Conservation (phyloP, 2,888 invertebrate species). For the Drosophila nr. medialis region DNA sequence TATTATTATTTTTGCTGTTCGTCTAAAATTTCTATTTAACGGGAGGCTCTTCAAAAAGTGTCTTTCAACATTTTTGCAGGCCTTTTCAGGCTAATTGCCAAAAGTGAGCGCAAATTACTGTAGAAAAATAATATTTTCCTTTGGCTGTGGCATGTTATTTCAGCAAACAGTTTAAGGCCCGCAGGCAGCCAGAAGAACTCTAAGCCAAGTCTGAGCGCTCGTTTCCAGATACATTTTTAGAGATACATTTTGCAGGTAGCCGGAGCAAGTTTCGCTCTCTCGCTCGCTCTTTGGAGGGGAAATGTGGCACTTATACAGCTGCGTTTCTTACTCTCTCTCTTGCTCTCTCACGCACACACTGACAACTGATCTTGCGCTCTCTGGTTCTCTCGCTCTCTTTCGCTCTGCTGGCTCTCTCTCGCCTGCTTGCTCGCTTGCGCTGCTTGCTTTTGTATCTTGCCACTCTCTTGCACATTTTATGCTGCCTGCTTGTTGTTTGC, state of each 20-base stretch:
- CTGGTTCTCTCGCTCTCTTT: constrained; percentile 14
- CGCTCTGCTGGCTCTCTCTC: not conserved
- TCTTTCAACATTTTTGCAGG: constrained; percentile 60
- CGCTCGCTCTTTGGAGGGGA: constrained; percentile 56
- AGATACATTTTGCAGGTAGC: constrained; percentile 42
- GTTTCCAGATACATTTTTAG: constrained; percentile 26
- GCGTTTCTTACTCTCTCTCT: constrained; percentile 26
- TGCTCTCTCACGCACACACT: constrained; percentile 52
- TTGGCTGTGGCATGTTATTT: constrained; percentile 60
- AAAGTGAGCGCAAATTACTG: constrained; percentile 57
- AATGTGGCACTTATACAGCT: constrained; percentile 57
- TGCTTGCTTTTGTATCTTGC: constrained; percentile 38
- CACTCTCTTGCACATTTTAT: constrained; percentile 51
- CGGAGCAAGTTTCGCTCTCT: constrained; percentile 5
- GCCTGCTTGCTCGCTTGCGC: constrained; percentile 8
- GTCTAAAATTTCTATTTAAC: constrained; percentile 24
- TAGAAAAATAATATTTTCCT: constrained; percentile 59
- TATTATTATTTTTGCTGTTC: constrained; percentile 32
- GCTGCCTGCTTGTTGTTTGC: constrained; percentile 24
- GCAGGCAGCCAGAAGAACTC: constrained; percentile 1
- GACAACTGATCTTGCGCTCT: constrained; percentile 31
- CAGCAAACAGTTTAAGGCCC: constrained; percentile 69
- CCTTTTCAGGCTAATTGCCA: constrained; percentile 67
- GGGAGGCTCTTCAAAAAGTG: constrained; percentile 33
- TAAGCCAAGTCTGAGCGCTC: constrained; percentile 58